These are phyloP conservation scores for Sceloporus undulatus DNA, from an alignment of 2,113 vertebrate genomes.

Conservation along the genomic window DNA sequence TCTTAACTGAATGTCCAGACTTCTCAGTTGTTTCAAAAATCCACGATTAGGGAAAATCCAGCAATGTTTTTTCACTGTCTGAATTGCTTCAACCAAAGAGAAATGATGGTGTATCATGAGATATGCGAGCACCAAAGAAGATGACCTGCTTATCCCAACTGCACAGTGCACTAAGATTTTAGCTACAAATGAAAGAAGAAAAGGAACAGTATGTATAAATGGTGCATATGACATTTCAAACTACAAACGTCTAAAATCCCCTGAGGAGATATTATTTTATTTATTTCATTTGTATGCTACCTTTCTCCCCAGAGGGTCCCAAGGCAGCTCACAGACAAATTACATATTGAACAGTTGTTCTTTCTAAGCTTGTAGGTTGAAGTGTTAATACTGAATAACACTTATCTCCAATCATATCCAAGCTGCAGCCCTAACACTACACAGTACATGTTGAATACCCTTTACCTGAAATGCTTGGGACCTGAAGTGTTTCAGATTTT, in stretches of 20 bases:
- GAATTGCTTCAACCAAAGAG: constrained; percentile 75
- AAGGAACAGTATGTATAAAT: neutral
- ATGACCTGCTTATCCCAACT: constrained; percentile 94
- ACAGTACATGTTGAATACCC: too few relatives aligned
- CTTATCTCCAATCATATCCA: neutral
- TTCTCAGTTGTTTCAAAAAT: constrained; percentile 89
- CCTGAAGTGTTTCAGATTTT: too few relatives aligned
- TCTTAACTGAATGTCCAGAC: constrained; percentile 85
- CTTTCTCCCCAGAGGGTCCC: too few relatives aligned
- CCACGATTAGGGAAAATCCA: constrained; percentile 95
- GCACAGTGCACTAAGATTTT: constrained; percentile 97
- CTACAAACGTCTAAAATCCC: neutral
- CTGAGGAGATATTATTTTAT: neutral
- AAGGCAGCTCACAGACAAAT: neutral
- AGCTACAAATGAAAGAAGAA: constrained; percentile 75
- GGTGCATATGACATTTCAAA: neutral
- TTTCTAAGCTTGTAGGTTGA: neutral
- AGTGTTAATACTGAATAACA: neutral
- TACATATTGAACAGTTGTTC: neutral
- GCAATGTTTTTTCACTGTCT: constrained; percentile 85
- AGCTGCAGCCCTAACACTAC: neutral
- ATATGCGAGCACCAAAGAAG: constrained; percentile 92
- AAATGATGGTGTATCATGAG: constrained; percentile 88
- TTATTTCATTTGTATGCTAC: too few relatives aligned
- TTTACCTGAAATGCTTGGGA: too few relatives aligned